These are phyloP conservation scores for Spheniscus mendiculus DNA, from an alignment of 2,113 vertebrate genomes.

Conservation along the genomic window DNA sequence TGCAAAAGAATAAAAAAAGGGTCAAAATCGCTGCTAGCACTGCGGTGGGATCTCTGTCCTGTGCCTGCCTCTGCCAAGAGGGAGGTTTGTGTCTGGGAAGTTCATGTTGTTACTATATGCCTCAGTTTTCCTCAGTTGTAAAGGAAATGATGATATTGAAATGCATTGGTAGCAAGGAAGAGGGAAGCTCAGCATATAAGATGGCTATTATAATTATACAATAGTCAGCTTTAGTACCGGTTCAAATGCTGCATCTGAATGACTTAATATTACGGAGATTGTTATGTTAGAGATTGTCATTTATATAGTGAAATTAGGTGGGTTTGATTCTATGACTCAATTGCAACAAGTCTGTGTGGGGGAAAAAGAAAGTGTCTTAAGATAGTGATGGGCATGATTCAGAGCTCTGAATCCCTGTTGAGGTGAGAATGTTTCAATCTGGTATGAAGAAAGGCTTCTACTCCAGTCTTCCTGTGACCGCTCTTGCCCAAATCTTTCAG, in stretches of 20 bases:
- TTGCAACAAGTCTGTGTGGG: not conserved
- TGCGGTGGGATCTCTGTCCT: not conserved
- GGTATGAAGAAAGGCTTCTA: not conserved
- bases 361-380: not conserved
- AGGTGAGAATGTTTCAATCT: not conserved
- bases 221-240: not conserved
- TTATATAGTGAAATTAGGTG: not conserved
- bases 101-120: not conserved
- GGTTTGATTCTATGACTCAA: not conserved
- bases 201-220: not conserved
- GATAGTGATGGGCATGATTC: not conserved
- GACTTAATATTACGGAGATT: not conserved
- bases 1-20: not conserved
- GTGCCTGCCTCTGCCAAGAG: not conserved
- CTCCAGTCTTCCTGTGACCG: not conserved
- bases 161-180: not conserved
- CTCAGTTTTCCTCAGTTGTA: not conserved
- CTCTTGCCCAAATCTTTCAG: not conserved
- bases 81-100: not conserved
- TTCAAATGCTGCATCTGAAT: not conserved
- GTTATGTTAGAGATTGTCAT: not conserved
- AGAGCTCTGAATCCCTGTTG: not conserved
- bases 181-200: fast-evolving
- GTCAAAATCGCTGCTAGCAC: not conserved
- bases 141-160: not conserved